Evolutionary conservation across 1,140 invertebrate species (phyloP), one percentile per base, ranked within the genome.

Genomic region (Lordiphosa mommai): DNA sequence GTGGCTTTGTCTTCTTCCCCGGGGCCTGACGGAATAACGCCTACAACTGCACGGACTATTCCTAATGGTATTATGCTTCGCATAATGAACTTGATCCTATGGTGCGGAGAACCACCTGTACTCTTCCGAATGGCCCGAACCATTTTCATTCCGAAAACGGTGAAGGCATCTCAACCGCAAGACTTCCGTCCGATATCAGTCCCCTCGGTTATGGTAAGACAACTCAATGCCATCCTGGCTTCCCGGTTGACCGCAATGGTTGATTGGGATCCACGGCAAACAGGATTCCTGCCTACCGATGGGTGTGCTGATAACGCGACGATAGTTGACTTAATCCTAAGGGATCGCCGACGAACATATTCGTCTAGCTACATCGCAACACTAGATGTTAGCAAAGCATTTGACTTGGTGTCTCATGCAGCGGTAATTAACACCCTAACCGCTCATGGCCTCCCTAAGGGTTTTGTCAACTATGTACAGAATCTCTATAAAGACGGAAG

Each of bases 151-250:
- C n/a, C n/a, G n/a, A n/a, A n/a, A n/a, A n/a, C n/a, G n/a, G n/a
- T n/a, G n/a, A n/a, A n/a, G n/a, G n/a, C n/a, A n/a, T n/a, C n/a
- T n/a, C n/a, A n/a, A n/a, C n/a, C n/a, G n/a, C n/a, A n/a, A n/a
- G n/a, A n/a, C n/a, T n/a, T n/a, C n/a, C n/a, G n/a, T 48, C 60
- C 60, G 2, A 58, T 67, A 30, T 33, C 47, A 8, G 52, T 52
- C 3, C 36, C 44, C 6, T 61, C 58, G 17, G 30, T 57, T 4
- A 13, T 63, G 14, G 60, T 68, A 6, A 58, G 52, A 10, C 30
- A 64, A 17, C 32, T 64, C 17, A 68, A 59, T 14, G 48, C 51
- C 9, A 52, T 64, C 6, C 43, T 59, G 17, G 32, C 43, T 16
- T 23, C 32, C n/a, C 53, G 55, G 30, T 23, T 6, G 3, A 30